Evolutionary conservation across 64 coral and sea anemone species (phyloP), one percentile per base, ranked within the genome.

Genomic region (Orbicella faveolata): DNA sequence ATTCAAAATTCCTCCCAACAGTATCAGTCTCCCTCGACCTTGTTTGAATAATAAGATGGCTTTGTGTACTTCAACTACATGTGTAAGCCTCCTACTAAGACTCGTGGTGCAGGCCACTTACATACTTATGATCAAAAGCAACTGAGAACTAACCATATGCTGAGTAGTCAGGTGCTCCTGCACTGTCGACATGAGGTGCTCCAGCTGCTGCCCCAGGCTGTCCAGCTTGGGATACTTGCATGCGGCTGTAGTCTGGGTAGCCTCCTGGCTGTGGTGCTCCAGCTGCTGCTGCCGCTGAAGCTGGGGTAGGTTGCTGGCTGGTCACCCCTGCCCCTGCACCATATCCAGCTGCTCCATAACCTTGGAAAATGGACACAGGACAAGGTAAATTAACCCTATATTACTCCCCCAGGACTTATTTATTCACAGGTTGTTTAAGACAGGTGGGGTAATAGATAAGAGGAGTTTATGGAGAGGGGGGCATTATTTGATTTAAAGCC

Each of bases 151-250:
- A 4, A 84, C 81, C 81, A 26, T 69, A 84, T 33, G 63, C 62
- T 10, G 81, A 84, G 63, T 84, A 84, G 64, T 84, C 81, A 52
- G 81, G 61, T 70, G 81, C 33, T 36, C 62, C 81, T 26, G 81
- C 33, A 2, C 81, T 52, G 20, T 84, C 81, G 1, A 83, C 61
- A 39, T 66, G 16, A 25, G 63, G 63, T 25, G 35, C 61, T 84
- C 81, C 81, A 65, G 80, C 6, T 83, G 80, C 59, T 67, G 80
- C 33, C 19, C 80, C 80, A 84, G 81, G 81, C 21, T 65, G 81
- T 7, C 81, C 81, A 72, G 81, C 63, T 39, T 84, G 81, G 26
- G 81, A 52, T 70, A 19, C 63, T 72, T 36, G 81, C 81, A 84
- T 84, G 44, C 81, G 39, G 61, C 36, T 52, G 39, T 51, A 84